Evolutionary conservation across 2,797 vertebrate genomes (phyloP), one percentile per base, ranked within the genome.

Genomic region (Picus viridis): DNA sequence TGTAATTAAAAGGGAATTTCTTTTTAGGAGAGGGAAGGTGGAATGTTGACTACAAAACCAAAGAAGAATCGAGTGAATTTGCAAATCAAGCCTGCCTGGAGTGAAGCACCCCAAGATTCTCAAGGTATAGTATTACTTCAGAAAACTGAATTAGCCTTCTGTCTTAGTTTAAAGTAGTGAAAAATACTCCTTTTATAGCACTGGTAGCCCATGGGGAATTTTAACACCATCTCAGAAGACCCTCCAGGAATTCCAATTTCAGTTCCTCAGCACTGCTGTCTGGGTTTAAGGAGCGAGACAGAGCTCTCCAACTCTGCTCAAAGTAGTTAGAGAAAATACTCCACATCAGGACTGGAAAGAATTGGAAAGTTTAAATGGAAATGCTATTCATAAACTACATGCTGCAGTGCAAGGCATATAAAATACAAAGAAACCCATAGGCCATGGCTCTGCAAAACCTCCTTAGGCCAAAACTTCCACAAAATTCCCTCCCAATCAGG

Each of bases 71-170:
- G 77, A 68, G 77, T 95, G 64, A 96, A 94, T 16, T 16, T 29
- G 27, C 54, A 30, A 30, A 56, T 56, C 54, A 56, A 30, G 54
- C 27, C 54, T 56, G 54, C 54, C 54, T 56, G 54, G 54, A 56
- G 54, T 56, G 96, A 95, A 87, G 80, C 82, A 29, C 29, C 94
- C 45, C 93, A 59, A 62, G 96, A 94, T n/a, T 91, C 92, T 96
- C 93, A 97, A 98, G 98, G 98, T 99, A 96, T 45, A 75, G 29
- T 70, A 12, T 62, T 30, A 67, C 3, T 82, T 72, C 27, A 17
- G 92, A 78, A 80, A 75, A 39, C 34, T 80, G 75, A 65, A 68
- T 30, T 7, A 59, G 22, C 39, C 36, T 82, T 75, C 39, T 89
- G 11, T 57, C 59, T n/a, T 39, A 85, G 39, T 26, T 85, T 51